A percentile compares a stretch with the other conserved stretches of the same genome.
These are phyloP conservation scores for Pseudomyrmex dendroicus DNA, from an alignment of 1,140 invertebrate genomes.

Conservation along the genomic window DNA sequence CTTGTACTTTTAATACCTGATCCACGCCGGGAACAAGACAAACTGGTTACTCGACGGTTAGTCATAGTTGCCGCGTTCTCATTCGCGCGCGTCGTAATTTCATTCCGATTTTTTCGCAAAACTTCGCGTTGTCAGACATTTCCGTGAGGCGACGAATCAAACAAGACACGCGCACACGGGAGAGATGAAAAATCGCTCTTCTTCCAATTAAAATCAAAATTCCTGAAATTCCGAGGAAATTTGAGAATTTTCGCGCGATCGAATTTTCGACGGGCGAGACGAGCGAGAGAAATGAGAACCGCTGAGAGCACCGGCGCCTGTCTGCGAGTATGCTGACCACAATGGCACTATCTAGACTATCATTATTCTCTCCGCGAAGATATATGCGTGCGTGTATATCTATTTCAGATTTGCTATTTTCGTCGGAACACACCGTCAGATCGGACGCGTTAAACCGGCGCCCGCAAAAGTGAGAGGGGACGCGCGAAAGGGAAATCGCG, in stretches of 20 bases:
- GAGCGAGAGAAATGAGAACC: constrained; percentile 75
- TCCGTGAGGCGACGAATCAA: background rate
- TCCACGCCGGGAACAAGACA: constrained; percentile 59
- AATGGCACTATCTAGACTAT: constrained; percentile 71
- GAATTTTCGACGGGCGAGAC: background rate
- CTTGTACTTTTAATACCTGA: constrained; percentile 59
- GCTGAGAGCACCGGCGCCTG: constrained; percentile 79
- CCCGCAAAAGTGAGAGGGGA: constrained; percentile 8
- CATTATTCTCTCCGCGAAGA: constrained; percentile 72
- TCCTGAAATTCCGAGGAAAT: constrained; percentile 6
- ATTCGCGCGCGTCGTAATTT: no score
- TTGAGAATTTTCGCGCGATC: background rate
- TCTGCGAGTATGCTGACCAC: constrained; percentile 82
- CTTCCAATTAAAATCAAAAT: background rate
- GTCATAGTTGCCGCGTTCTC: constrained; percentile 40
- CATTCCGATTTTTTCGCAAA: no score
- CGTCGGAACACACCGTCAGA: constrained; percentile 12
- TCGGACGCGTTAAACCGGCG: background rate
- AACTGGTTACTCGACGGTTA: constrained; percentile 66
- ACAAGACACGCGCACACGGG: background rate
- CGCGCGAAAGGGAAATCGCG: no score
- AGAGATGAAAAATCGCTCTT: background rate
- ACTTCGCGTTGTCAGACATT: background rate
- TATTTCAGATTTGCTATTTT: constrained; percentile 81
- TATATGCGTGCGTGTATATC: constrained; percentile 67